phyloP scores from a whole-genome alignment of 2,797 vertebrate species.

The Halcyon smyrnensis region DNA sequence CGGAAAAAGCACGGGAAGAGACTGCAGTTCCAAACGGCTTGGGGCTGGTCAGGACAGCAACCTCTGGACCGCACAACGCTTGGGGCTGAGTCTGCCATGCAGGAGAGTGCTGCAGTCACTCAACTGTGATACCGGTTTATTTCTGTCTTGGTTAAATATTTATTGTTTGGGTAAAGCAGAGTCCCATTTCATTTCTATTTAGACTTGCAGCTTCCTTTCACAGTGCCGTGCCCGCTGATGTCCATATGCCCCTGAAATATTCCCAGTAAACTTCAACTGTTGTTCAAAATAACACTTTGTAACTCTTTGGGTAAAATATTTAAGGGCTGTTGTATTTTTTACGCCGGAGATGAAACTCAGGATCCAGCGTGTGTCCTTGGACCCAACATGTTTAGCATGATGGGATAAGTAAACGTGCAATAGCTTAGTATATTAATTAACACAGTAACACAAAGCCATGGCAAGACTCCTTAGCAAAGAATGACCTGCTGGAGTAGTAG shows the following conservation, averaged over 20 bases:
- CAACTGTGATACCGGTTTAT: background rate
- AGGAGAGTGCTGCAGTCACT: background rate
- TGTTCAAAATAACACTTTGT: background rate
- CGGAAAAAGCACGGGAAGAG: background rate
- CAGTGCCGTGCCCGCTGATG: background rate
- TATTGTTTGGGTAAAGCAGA: background rate
- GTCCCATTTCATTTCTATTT: background rate
- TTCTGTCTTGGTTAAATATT: background rate
- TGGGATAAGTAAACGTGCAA: background rate
- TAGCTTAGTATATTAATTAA: background rate
- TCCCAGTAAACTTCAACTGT: background rate
- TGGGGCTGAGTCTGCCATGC: background rate
- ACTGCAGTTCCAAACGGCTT: rapidly evolving
- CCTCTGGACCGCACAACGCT: rapidly evolving
- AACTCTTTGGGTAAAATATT: background rate
- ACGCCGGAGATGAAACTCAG: background rate
- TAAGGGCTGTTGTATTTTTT: background rate
- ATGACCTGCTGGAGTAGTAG: background rate
- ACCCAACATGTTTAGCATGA: background rate
- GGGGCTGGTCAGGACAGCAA: background rate
- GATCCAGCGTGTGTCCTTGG: background rate
- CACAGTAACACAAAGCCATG: background rate
- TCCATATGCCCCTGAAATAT: background rate
- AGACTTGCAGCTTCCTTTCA: background rate
- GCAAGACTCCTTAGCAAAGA: background rate